These are phyloP conservation scores for Merops nubicus DNA, from an alignment of 2,113 vertebrate genomes.

Conservation along the genomic window DNA sequence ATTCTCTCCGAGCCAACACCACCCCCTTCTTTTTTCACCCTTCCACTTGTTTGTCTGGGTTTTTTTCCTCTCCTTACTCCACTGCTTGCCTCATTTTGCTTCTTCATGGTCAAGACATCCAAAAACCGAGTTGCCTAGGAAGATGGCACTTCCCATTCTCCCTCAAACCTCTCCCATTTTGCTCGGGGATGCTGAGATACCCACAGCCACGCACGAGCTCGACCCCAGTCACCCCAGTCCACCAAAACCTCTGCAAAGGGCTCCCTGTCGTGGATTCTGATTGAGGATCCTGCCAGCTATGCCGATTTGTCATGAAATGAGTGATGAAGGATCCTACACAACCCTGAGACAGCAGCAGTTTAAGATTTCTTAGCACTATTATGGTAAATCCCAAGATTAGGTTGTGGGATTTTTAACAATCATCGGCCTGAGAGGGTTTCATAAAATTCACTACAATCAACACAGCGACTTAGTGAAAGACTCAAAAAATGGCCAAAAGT, in stretches of 20 bases:
- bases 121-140: not conserved
- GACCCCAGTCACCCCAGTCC: not conserved
- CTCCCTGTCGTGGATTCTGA: not conserved
- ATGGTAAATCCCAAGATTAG: not conserved
- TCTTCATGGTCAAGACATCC: not conserved
- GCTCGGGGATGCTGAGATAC: not conserved
- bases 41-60: not conserved
- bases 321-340: not conserved
- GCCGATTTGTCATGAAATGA: not conserved
- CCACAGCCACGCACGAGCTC: not conserved
- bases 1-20: accelerated
- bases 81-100: not conserved
- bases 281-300: not conserved
- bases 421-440: not conserved
- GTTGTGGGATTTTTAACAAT: not conserved
- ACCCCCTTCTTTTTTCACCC: no score
- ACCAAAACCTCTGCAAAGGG: not conserved
- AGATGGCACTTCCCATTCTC: not conserved
- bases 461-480: not conserved
- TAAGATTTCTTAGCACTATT: not conserved
- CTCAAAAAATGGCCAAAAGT: not conserved
- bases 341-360: not conserved
- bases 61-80: no score
- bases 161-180: not conserved
- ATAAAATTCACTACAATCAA: not conserved